A percentile compares a stretch with the other conserved stretches of the same genome.
Conservation (phyloP, 2,797 vertebrate genomes). For the Myotis myotis region DNA sequence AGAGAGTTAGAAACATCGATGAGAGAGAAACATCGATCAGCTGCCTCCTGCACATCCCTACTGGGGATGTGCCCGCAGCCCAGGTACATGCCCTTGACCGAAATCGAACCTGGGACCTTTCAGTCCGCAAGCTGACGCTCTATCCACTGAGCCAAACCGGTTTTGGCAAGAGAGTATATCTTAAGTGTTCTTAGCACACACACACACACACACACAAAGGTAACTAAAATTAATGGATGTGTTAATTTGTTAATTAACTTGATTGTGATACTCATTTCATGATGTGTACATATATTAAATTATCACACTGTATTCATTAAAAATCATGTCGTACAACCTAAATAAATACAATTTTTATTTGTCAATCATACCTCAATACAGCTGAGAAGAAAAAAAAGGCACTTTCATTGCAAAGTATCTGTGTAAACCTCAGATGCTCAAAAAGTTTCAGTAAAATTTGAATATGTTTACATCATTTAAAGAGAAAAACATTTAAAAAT, state of each 20-base stretch:
- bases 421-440: neutral
- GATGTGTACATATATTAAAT: neutral
- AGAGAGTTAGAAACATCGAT: too few relatives aligned
- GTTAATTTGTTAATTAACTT: neutral
- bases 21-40: too few relatives aligned
- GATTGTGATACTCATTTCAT: neutral
- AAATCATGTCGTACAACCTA: neutral
- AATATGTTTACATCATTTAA: neutral
- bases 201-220: neutral
- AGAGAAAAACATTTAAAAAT: neutral
- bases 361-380: neutral
- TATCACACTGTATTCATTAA: neutral
- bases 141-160: too few relatives aligned
- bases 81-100: too few relatives aligned
- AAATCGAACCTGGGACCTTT: too few relatives aligned
- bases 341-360: neutral
- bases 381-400: neutral
- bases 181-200: neutral
- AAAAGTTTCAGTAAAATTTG: neutral
- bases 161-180: neutral
- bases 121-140: too few relatives aligned
- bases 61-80: too few relatives aligned
- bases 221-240: neutral
- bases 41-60: too few relatives aligned
- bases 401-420: neutral